phyloP scores from a whole-genome alignment of 2,113 vertebrate species.

The Entelurus aequoreus region DNA sequence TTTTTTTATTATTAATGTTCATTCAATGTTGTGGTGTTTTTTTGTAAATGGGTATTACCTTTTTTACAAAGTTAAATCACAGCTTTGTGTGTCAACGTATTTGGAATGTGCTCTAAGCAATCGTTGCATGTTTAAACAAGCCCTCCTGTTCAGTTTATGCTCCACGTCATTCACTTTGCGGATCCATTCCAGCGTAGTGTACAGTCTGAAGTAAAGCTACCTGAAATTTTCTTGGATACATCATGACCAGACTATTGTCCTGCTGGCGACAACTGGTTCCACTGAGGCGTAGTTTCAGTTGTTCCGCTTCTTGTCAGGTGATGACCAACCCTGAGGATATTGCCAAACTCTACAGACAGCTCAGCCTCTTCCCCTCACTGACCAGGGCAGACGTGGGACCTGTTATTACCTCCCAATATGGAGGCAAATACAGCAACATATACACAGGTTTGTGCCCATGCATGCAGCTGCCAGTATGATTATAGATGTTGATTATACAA shows the following conservation, averaged over 20 bases:
- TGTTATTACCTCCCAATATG: conserved; percentile 87
- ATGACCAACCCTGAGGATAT: conserved; percentile 72
- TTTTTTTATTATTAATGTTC: no score
- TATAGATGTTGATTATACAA: neutral
- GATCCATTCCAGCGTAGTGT: no score
- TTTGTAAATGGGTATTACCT: no score
- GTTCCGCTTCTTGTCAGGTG: conserved; percentile 65
- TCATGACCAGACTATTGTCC: conserved; percentile 46
- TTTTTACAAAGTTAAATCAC: no score
- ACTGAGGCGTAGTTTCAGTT: conserved; percentile 28
- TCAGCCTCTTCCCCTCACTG: conserved; percentile 81
- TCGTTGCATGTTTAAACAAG: no score
- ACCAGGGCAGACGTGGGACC: conserved; percentile 83
- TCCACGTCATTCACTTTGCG: no score
- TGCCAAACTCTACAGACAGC: conserved; percentile 78
- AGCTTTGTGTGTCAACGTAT: no score
- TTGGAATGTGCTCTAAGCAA: no score
- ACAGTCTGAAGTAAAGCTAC: no score
- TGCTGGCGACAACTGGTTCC: conserved; percentile 17
- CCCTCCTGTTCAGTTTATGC: no score
- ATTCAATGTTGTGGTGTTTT: no score
- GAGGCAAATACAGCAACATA: conserved; percentile 90
- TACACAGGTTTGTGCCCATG: conserved; percentile 79
- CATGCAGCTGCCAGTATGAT: neutral
- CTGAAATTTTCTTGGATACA: no score